A percentile compares a stretch with the other conserved stretches of the same genome.
phyloP scores from a whole-genome alignment of 2,888 invertebrate species.

The Teleogryllus oceanicus region DNA sequence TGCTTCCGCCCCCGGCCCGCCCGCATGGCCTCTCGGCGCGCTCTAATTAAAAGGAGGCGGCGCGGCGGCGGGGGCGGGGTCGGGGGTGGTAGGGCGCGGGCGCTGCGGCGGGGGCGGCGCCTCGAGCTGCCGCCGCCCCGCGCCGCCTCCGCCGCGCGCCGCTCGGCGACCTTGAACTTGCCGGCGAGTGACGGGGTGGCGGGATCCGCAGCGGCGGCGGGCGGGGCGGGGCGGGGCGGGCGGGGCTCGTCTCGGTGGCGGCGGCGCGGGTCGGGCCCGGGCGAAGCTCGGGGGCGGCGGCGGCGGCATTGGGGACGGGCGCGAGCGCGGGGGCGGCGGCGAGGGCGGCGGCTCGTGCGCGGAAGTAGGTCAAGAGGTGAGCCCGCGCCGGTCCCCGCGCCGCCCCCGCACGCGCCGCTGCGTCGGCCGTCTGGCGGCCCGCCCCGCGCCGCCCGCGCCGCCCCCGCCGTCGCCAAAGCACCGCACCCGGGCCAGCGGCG shows the following conservation, averaged over 20 bases:
- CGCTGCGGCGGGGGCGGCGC: neutral
- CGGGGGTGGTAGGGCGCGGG: neutral
- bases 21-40: neutral
- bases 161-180: neutral
- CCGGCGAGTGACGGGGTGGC: neutral
- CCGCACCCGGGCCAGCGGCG: too few species aligned
- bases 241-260: neutral
- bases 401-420: slow-evolving; percentile 18
- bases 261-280: neutral
- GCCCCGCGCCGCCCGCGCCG: neutral
- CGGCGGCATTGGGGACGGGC: neutral
- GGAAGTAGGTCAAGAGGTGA: slow-evolving; percentile 10
- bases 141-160: neutral
- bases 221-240: neutral
- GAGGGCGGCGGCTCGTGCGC: neutral
- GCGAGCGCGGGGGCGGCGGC: neutral
- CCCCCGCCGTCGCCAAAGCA: neutral
- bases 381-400: neutral
- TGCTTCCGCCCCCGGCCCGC: neutral
- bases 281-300: neutral
- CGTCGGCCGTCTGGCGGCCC: neutral
- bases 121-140: neutral
- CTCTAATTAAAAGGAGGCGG: slow-evolving; percentile 1
- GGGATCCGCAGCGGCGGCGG: neutral
- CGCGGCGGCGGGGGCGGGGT: neutral